Conservation (phyloP, 2,888 invertebrate species). For the Epinotia brunnichana region DNA sequence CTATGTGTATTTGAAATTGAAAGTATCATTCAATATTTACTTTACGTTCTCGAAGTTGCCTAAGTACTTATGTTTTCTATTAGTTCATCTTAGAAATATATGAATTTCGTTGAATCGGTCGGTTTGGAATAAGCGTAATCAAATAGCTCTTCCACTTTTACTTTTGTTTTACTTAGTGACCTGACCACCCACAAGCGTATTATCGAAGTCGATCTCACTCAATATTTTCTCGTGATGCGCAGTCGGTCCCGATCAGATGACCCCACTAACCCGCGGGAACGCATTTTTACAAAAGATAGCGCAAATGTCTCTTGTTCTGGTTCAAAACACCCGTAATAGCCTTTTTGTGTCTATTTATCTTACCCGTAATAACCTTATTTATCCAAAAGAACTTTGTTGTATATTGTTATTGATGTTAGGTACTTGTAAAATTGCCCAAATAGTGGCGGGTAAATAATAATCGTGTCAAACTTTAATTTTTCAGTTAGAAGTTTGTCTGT, state of each 20-base stretch:
- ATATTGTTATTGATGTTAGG: not conserved
- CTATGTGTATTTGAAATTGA: slow-evolving; percentile 17
- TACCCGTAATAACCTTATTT: not conserved
- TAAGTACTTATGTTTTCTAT: not conserved
- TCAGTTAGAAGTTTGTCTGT: not conserved
- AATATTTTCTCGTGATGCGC: slow-evolving; percentile 74
- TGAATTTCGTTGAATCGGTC: not conserved
- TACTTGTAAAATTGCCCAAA: not conserved
- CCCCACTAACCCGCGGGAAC: slow-evolving; percentile 65
- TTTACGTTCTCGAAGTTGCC: not conserved
- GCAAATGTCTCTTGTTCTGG: slow-evolving; percentile 47
- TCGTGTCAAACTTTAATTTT: not conserved
- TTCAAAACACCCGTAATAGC: slow-evolving; percentile 17
- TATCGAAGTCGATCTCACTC: slow-evolving; percentile 69
- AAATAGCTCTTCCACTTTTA: slow-evolving; percentile 46
- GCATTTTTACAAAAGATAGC: slow-evolving; percentile 59
- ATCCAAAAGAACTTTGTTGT: not conserved
- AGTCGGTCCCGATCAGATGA: slow-evolving; percentile 73
- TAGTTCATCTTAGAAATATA: not conserved
- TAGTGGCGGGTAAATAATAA: too few relatives aligned
- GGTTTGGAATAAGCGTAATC: slow-evolving; percentile 18
- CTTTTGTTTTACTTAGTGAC: slow-evolving; percentile 57
- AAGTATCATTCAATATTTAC: not conserved
- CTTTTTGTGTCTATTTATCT: slow-evolving; percentile 26
- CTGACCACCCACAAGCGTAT: slow-evolving; percentile 57